Percentiles rank a stretch among this genome's conserved stretches.
Conservation (phyloP, 2,113 vertebrate species). For the Oncorhynchus mykiss region DNA sequence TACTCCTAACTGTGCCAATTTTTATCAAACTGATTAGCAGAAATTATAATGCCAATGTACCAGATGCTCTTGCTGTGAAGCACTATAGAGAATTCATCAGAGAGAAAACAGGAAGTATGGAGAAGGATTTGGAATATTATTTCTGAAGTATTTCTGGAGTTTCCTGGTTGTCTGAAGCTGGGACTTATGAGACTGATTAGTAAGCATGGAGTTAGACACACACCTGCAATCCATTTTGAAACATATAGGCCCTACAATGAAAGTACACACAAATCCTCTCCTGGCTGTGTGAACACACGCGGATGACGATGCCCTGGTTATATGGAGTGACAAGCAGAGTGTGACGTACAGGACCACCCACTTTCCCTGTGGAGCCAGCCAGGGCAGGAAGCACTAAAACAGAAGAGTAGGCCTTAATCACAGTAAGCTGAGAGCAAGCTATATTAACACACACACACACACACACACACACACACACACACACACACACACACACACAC, state of each 20-base stretch:
- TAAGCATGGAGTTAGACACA: too few relatives aligned
- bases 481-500: constrained; percentile 7
- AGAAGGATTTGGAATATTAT: too few relatives aligned
- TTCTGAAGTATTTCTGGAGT: too few relatives aligned
- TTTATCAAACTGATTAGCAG: not conserved
- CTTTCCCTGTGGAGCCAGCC: not conserved
- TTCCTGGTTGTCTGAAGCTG: too few relatives aligned
- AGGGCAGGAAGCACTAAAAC: not conserved
- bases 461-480: constrained; percentile 5
- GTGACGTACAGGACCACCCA: not conserved
- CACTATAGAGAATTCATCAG: not conserved
- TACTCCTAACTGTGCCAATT: not conserved
- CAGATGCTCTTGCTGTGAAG: not conserved
- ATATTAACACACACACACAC: not conserved
- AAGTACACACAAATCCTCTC: too few relatives aligned
- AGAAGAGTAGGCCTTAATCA: not conserved
- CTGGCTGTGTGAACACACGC: too few relatives aligned
- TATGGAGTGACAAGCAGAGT: not conserved
- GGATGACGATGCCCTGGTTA: too few relatives aligned
- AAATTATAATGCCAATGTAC: not conserved
- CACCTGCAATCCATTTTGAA: too few relatives aligned
- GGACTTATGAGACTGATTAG: too few relatives aligned
- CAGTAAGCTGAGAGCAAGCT: not conserved
- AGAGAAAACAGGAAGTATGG: not conserved
- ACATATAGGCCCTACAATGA: too few relatives aligned